Conservation (phyloP, 2,888 invertebrate species). For the Sinopyrophorus schimmeli region DNA sequence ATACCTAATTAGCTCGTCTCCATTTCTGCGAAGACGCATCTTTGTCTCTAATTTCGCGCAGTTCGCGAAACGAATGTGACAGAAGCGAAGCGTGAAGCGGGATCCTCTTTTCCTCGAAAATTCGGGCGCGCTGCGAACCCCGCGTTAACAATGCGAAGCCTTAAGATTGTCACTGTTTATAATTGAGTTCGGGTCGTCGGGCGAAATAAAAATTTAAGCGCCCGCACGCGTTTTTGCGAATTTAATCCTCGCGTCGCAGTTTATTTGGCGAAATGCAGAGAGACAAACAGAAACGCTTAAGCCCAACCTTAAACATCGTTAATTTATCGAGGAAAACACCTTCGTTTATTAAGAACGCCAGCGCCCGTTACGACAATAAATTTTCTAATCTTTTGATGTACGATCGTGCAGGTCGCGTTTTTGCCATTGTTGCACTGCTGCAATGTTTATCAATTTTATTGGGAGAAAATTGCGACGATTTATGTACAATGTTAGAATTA, state of each 20-base stretch:
- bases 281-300: constrained; percentile 9
- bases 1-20: no score
- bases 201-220: no score
- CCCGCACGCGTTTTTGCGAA: no score
- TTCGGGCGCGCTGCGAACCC: constrained; percentile 1
- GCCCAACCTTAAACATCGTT: constrained; percentile 10
- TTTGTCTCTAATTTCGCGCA: constrained; percentile 2
- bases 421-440: constrained; percentile 6
- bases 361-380: constrained; percentile 10
- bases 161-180: constrained; percentile 7
- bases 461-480: no score
- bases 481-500: no score
- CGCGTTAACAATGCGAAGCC: constrained; percentile 10
- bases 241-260: constrained; percentile 14
- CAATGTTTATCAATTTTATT: no score
- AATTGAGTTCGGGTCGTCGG: constrained; percentile 4
- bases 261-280: constrained; percentile 15
- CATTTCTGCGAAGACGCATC: no score
- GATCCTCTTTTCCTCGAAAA: constrained; percentile 5
- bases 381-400: constrained; percentile 6
- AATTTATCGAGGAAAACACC: constrained; percentile 15
- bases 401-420: constrained; percentile 1
- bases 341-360: constrained; percentile 10
- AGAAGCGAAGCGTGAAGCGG: constrained; percentile 8
- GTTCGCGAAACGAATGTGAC: no score